Evolutionary conservation across 1,140 invertebrate species (phyloP), one percentile per base, ranked within the genome.

Genomic region (Pachypsylla venusta): DNA sequence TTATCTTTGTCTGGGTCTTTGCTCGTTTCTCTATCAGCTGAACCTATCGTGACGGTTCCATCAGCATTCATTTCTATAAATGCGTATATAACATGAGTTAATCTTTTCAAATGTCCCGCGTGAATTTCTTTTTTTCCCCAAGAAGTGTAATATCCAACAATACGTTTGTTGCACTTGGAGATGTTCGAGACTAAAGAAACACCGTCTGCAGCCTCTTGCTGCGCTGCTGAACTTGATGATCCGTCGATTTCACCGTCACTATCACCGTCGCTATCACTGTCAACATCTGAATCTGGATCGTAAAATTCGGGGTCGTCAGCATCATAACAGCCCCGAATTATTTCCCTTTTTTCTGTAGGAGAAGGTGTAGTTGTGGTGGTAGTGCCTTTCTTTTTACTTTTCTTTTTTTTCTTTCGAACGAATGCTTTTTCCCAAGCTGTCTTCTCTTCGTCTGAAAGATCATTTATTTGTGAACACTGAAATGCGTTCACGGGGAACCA

Each of bases 31-130:
- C 55, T 53, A 22, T 62, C 58, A 12, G 59, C 55, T 19, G 59
- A 56, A 3, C 55, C 56, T 24, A 62, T 19, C 12, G 48, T 40
- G 1, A 64, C 48, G 2, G 39, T 55, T 1, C 63, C 63, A 14
- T 60, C 57, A 16, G 28, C 35, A 2, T 57, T 30, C 59, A 64
- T 64, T 24, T 60, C 61, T 19, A 64, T 14, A 26, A 64, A 64
- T 20, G 63, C 61, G 24, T 63, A 64, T 25, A 64, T 62, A 1
- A 62, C 59, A 30, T 64, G 59, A 3, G 63, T 64, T 16, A 64
- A 48, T 26, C 57, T 63, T 13, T 28, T 30, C 26, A 60, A 58
- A 10, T 53, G 25, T 25, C 26, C 13, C 2, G 48, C 27, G 1
- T 35, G 48, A 13, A 64, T 59, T 16, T 57, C 40, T 2, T 59